Base-by-base conservation (phyloP, 2,888 invertebrate genomes). In the Alcis repandata region DNA sequence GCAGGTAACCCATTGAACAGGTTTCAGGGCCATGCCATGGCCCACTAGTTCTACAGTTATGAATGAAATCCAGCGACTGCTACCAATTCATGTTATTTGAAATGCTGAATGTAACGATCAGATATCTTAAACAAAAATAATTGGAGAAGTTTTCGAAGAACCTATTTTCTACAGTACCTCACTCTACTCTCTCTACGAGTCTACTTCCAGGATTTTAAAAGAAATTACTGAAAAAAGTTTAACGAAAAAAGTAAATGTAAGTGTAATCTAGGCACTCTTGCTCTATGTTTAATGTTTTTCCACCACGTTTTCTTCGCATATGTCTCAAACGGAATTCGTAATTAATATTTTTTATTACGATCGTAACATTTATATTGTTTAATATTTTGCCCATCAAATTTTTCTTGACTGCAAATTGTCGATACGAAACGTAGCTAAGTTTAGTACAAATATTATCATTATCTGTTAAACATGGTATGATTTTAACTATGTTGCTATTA, bases 21-120 rank as follows among this genome's bases (percentile, higher is more conserved):
- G 75, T 61, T 75, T 78, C 79, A 83, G 74, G 78, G 77, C 75
- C 84, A 80, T 64, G 77, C 75, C 84, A 80, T 64, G 79, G 76
- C 74, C 78, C 71, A 78, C 79, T 76, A 73, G 79, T 77, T 76
- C 57, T 59, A 58, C 63, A 60, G 58, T 71, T 71, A 74, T 73
- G 59, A 76, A 79, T 74, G 66, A 68, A 73, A 67, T 62, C 60
- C 69, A 73, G 62, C 68, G 71, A 65, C 58, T 33, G 52, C 52
- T 43, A 59, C n/a, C 49, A 45, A 40, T 40, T 48, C 59, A 70
- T 69, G 53, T 66, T 51, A 61, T 48, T 58, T 57, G 10, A 53
- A 59, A 52, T 57, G 40, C 33, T 22, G 19, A 15, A 17, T 8
- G 9, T 8, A 13, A 7, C 20, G 9, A 20, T 40, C 36, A 6